These are phyloP conservation scores for Calephelis nemesis DNA, from an alignment of 1,140 invertebrate genomes.

Conservation along the genomic window DNA sequence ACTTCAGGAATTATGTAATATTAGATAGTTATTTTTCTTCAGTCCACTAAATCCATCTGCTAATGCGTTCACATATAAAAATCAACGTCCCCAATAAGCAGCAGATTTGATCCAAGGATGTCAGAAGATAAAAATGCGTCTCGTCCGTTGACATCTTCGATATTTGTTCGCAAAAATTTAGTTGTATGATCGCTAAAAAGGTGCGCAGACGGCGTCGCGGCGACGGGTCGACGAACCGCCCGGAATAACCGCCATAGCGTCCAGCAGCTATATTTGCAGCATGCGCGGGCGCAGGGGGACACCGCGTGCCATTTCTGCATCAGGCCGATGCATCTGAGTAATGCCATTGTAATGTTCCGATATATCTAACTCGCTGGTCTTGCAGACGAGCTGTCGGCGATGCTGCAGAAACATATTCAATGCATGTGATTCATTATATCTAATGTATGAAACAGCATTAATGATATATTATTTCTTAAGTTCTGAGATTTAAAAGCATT, in stretches of 20 bases:
- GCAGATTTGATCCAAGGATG: slow-evolving; percentile 32
- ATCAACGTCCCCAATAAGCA: background rate
- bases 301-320: slow-evolving; percentile 73
- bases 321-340: slow-evolving; percentile 77
- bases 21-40: no score
- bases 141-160: slow-evolving; percentile 66
- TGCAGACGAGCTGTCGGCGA: slow-evolving; percentile 64
- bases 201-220: slow-evolving; percentile 76
- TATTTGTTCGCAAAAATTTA: slow-evolving; percentile 72
- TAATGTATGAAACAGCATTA: background rate
- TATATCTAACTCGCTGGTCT: slow-evolving; percentile 60
- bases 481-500: no score
- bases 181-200: slow-evolving; percentile 74
- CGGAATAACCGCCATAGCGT: slow-evolving; percentile 64
- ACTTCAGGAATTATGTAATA: no score
- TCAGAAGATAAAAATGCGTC: slow-evolving; percentile 47
- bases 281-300: slow-evolving; percentile 53
- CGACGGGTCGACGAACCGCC: slow-evolving; percentile 74
- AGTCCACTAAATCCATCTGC: no score
- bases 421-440: slow-evolving; percentile 16
- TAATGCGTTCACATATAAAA: background rate
- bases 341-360: slow-evolving; percentile 76
- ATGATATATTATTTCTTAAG: no score
- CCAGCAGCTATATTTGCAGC: slow-evolving; percentile 75
- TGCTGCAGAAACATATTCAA: slow-evolving; percentile 21